Evolutionary conservation across 2,888 invertebrate genomes (phyloP).

Genomic region (Microplitis deprimator): DNA sequence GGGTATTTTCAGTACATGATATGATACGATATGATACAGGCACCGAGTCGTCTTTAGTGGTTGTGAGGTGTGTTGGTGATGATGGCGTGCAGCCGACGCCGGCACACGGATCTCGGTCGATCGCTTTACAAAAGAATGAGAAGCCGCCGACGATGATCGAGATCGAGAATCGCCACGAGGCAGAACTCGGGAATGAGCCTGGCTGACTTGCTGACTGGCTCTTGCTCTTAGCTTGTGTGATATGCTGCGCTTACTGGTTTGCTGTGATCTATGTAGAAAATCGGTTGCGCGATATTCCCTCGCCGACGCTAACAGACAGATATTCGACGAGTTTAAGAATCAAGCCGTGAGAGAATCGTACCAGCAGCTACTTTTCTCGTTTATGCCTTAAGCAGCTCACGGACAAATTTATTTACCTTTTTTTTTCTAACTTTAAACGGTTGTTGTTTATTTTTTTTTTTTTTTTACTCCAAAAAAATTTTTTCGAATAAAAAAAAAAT

Average conservation of each 20-base stretch:
- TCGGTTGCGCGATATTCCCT: slow-evolving; percentile 46
- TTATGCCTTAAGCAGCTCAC: slow-evolving; percentile 1
- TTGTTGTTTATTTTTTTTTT: neutral
- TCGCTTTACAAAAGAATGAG: slow-evolving; percentile 20
- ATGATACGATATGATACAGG: neutral
- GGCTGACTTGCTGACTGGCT: slow-evolving; percentile 41
- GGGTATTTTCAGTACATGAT: neutral
- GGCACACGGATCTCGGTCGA: slow-evolving; percentile 41
- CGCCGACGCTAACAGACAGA: slow-evolving; percentile 27
- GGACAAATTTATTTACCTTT: neutral
- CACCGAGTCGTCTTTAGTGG: slow-evolving; percentile 3
- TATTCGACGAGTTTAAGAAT: slow-evolving; percentile 1
- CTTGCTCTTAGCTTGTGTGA: slow-evolving; percentile 26
- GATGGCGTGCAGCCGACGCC: slow-evolving; percentile 21
- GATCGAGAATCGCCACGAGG: slow-evolving; percentile 58
- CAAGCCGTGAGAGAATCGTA: slow-evolving; percentile 63
- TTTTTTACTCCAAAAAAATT: neutral
- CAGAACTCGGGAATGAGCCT: slow-evolving; percentile 44
- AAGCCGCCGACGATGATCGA: slow-evolving; percentile 51
- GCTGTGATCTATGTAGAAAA: slow-evolving; percentile 12
- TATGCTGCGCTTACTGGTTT: neutral
- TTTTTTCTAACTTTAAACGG: neutral
- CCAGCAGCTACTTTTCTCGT: slow-evolving; percentile 42
- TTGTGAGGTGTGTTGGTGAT: neutral
- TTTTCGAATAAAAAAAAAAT: neutral